phyloP scores from a whole-genome alignment of 1,140 invertebrate genomes.

The Lutraria rhynchaena region DNA sequence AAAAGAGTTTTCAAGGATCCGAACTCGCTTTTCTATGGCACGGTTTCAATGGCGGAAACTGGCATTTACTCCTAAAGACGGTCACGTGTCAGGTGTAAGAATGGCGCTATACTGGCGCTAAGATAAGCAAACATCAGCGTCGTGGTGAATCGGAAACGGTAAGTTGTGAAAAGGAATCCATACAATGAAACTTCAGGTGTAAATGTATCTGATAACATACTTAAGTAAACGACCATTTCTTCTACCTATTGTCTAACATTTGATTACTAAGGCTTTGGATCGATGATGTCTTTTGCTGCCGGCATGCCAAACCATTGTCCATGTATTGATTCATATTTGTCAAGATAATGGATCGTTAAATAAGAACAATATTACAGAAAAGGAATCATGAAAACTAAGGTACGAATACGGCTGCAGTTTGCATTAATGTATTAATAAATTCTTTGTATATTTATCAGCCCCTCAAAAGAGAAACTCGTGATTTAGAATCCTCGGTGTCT shows the following conservation, averaged over 20 bases:
- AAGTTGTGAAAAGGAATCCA: conserved; percentile 42
- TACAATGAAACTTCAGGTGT: conserved; percentile 42
- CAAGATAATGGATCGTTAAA: conserved; percentile 36
- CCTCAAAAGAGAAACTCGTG: too few species aligned
- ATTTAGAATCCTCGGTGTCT: too few species aligned
- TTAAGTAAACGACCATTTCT: conserved; percentile 40
- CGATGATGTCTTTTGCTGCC: conserved; percentile 41
- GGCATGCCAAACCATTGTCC: conserved; percentile 24
- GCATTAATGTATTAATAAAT: too few species aligned
- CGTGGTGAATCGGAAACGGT: conserved; percentile 37
- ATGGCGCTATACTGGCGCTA: conserved; percentile 6
- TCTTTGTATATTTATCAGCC: too few species aligned
- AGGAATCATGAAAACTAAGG: conserved; percentile 1
- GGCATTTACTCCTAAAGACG: conserved; percentile 32
- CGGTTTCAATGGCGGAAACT: conserved; percentile 19
- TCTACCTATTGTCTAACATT: not conserved
- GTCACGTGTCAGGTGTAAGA: conserved; percentile 37
- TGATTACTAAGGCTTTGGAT: conserved; percentile 15
- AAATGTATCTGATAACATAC: conserved; percentile 40
- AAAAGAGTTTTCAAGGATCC: too few species aligned
- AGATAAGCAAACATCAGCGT: conserved; percentile 37
- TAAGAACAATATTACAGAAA: conserved; percentile 24
- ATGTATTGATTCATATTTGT: conserved; percentile 24
- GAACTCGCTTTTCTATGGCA: too few species aligned
- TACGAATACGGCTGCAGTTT: not conserved